A percentile compares a stretch with the other conserved stretches of the same genome.
Conservation (phyloP, 2,888 invertebrate species). For the Phoronis australis region DNA sequence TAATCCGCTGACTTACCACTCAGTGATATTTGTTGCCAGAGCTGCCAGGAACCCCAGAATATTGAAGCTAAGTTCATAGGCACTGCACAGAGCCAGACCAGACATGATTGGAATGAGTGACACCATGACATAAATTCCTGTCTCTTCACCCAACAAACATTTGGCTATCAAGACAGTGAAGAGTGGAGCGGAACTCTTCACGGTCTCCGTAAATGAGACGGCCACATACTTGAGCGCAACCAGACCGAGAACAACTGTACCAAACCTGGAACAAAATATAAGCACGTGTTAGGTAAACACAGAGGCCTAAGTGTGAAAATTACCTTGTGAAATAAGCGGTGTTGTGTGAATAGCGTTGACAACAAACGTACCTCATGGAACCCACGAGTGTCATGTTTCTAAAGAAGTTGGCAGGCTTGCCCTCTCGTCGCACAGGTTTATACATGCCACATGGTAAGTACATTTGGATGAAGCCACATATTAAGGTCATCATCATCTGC, state of each 20-base stretch:
- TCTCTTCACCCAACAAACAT: constrained; percentile 48
- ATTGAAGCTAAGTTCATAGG: constrained; percentile 73
- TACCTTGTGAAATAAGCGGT: neutral
- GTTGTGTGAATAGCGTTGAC: neutral
- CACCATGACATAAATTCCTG: constrained; percentile 60
- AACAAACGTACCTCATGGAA: constrained; percentile 60
- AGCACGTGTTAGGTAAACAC: neutral
- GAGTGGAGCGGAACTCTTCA: constrained; percentile 74
- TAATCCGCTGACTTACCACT: constrained; percentile 62
- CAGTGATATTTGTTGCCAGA: constrained; percentile 72
- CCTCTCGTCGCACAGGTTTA: constrained; percentile 41
- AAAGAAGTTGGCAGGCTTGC: constrained; percentile 66
- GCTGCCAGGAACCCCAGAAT: constrained; percentile 68
- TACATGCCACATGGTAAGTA: constrained; percentile 71
- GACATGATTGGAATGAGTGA: constrained; percentile 73
- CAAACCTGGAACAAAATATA: constrained; percentile 58
- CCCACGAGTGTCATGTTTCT: constrained; percentile 70
- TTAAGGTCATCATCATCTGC: constrained; percentile 70
- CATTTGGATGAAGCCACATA: constrained; percentile 70
- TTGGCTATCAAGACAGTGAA: constrained; percentile 72
- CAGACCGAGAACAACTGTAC: constrained; percentile 68
- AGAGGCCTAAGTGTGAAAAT: neutral
- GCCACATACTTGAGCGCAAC: constrained; percentile 72
- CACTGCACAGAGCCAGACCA: constrained; percentile 69
- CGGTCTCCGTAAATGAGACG: constrained; percentile 75